Conservation (phyloP, 2,113 vertebrate genomes). For the Cynoglossus semilaevis region DNA sequence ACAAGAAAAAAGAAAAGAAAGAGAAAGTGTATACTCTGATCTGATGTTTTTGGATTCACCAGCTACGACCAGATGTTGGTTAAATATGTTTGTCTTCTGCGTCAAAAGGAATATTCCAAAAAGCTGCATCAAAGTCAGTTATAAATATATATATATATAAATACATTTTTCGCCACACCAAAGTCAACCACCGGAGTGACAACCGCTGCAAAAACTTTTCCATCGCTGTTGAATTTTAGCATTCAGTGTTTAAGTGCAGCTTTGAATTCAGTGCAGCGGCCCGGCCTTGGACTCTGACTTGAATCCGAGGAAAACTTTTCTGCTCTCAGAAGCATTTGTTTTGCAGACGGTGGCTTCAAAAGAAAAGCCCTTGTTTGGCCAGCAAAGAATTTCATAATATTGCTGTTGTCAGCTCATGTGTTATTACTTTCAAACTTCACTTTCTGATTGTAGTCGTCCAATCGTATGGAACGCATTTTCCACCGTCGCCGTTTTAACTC, state of each 20-base stretch:
- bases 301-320: not conserved
- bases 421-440: not conserved
- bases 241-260: not conserved
- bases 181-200: not conserved
- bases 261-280: not conserved
- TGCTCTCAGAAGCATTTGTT: not conserved
- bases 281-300: not conserved
- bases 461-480: not conserved
- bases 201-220: too few relatives aligned
- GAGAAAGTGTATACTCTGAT: not conserved
- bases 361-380: not conserved
- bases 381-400: not conserved
- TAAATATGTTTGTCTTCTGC: not conserved
- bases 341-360: not conserved
- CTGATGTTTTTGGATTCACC: not conserved
- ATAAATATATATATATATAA: not conserved
- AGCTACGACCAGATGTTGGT: not conserved
- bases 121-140: not conserved
- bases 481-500: not conserved
- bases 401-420: not conserved
- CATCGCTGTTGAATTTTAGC: too few relatives aligned
- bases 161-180: not conserved
- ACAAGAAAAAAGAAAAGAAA: too few relatives aligned
- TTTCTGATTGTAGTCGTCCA: not conserved
- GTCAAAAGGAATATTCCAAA: not conserved